These are phyloP conservation scores for Lepidostoma basale DNA, from an alignment of 1,140 invertebrate genomes.

Conservation along the genomic window DNA sequence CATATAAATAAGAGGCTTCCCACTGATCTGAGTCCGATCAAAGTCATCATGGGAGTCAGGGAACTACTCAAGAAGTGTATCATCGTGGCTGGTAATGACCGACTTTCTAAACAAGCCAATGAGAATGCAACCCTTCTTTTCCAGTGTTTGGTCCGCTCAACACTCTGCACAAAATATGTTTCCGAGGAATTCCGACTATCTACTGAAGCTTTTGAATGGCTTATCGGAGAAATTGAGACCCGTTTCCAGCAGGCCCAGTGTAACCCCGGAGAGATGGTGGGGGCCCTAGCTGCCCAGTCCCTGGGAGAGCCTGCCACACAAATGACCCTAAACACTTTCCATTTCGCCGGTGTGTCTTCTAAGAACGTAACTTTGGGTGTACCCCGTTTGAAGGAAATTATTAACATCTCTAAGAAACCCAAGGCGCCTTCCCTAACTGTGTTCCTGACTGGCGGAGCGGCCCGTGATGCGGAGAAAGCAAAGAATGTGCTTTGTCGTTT, in stretches of 20 bases:
- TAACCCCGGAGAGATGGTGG: constrained; percentile 97
- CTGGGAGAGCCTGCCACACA: constrained; percentile 99
- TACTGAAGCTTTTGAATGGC: constrained; percentile 98
- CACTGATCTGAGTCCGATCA: constrained; percentile 91
- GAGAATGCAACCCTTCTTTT: constrained; percentile 98
- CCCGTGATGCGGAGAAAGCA: constrained; percentile 97
- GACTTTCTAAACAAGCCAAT: constrained; percentile 94
- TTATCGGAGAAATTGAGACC: constrained; percentile 98
- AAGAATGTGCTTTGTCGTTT: constrained; percentile 97
- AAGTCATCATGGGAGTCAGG: constrained; percentile 89
- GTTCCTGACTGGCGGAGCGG: constrained; percentile 94
- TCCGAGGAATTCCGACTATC: constrained; percentile 95
- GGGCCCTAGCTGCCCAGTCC: constrained; percentile 96
- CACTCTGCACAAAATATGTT: constrained; percentile 93
- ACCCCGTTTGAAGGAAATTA: constrained; percentile 96
- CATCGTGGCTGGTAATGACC: constrained; percentile 94
- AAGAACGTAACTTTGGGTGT: constrained; percentile 99
- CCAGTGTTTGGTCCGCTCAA: constrained; percentile 94
- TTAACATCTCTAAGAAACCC: constrained; percentile 98
- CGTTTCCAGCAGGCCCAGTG: constrained; percentile 97
- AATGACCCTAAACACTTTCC: constrained; percentile 99
- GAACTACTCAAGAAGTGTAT: constrained; percentile 88
- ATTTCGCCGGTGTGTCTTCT: constrained; percentile 99
- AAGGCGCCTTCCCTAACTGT: constrained; percentile 99
- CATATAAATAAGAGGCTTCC: constrained; percentile 94